Evolutionary conservation across 2,888 invertebrate genomes (phyloP).

Genomic region (Parnassius smintheus): DNA sequence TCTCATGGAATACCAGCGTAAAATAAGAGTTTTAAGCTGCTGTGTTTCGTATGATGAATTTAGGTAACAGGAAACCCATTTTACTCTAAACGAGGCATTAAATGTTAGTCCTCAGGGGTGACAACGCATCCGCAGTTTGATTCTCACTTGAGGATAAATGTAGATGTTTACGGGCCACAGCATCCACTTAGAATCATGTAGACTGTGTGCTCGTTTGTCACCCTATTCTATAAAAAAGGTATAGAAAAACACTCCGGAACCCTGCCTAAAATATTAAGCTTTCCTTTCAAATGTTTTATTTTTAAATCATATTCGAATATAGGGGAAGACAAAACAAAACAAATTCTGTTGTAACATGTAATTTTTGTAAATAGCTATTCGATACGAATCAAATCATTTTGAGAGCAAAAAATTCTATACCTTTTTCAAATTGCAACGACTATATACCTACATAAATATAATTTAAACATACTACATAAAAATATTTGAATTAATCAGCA

Average conservation of each 20-base stretch:
- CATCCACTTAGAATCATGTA: no score
- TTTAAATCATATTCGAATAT: conserved; percentile 69
- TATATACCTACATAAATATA: conserved; percentile 4
- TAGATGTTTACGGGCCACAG: no score
- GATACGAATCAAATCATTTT: conserved; percentile 74
- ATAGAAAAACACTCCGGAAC: conserved; percentile 14
- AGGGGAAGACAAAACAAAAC: conserved; percentile 72
- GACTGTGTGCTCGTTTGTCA: no score
- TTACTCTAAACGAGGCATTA: no score
- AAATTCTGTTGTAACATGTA: conserved; percentile 71
- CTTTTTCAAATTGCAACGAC: conserved; percentile 41
- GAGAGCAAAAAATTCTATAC: conserved; percentile 59
- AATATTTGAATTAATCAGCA: conserved; percentile 3
- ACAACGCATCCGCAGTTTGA: no score
- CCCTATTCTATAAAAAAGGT: conserved; percentile 2
- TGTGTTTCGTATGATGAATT: no score
- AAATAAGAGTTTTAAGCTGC: no score
- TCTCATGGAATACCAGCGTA: no score
- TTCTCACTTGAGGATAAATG: no score
- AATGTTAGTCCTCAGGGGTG: no score
- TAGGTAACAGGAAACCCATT: no score
- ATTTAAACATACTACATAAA: conserved; percentile 4
- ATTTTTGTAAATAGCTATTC: conserved; percentile 77
- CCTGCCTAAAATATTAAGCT: conserved; percentile 34
- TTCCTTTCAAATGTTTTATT: conserved; percentile 51